These are phyloP conservation scores for Diplodus sargus DNA, from an alignment of 2,797 vertebrate genomes.

Conservation along the genomic window DNA sequence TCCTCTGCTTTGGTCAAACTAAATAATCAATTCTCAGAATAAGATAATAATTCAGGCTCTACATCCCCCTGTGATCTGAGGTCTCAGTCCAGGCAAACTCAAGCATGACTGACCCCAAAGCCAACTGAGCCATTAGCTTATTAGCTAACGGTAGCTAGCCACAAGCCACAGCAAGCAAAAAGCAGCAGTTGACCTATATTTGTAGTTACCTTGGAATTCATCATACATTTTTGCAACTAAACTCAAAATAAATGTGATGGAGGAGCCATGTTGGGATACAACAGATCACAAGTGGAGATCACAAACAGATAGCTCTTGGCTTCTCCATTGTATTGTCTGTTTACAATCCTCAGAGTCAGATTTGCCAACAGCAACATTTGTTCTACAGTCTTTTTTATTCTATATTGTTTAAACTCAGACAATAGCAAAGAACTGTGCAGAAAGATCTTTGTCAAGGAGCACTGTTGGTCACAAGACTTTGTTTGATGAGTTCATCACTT, in stretches of 20 bases:
- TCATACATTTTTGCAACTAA: neutral
- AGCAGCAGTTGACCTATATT: too few relatives aligned
- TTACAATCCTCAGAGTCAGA: neutral
- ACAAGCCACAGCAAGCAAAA: too few relatives aligned
- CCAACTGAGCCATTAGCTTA: too few relatives aligned
- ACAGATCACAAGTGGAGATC: neutral
- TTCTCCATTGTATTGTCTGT: neutral
- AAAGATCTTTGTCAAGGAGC: neutral
- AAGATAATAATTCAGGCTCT: too few relatives aligned
- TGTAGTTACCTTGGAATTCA: too few relatives aligned
- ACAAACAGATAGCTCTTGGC: neutral
- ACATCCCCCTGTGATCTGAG: too few relatives aligned
- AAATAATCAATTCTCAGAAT: too few relatives aligned
- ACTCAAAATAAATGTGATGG: neutral
- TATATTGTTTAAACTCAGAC: neutral
- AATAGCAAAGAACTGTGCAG: neutral
- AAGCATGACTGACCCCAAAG: too few relatives aligned
- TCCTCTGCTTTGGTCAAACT: too few relatives aligned
- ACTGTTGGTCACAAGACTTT: neutral
- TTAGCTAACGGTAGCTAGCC: too few relatives aligned
- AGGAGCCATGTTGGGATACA: neutral
- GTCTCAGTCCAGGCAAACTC: too few relatives aligned
- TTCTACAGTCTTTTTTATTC: neutral
- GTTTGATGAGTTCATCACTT: constrained; percentile 18
- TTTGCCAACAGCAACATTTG: neutral